Evolutionary conservation across 2,888 invertebrate species (phyloP).

Genomic region (Galerucella pusilla): DNA sequence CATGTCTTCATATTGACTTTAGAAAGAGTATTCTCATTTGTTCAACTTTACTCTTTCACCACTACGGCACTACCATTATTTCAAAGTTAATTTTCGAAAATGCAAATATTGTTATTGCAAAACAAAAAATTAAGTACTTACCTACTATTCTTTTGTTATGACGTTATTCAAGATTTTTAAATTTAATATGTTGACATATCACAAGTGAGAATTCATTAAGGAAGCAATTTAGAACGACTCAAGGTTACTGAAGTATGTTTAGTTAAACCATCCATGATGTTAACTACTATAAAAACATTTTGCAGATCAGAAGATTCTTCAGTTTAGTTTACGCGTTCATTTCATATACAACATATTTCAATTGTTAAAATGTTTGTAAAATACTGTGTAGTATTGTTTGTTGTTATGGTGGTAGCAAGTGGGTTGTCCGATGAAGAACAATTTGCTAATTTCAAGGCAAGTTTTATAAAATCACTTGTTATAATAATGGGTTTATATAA

Average conservation of each 20-base stretch:
- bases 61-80: too few relatives aligned
- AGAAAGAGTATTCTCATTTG: too few relatives aligned
- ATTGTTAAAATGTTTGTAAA: not conserved
- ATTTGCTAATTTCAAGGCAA: conserved; percentile 30
- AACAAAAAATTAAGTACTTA: too few relatives aligned
- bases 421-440: conserved; percentile 29
- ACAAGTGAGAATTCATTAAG: not conserved
- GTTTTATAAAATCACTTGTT: not conserved
- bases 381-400: not conserved
- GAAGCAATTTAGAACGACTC: not conserved
- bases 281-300: not conserved
- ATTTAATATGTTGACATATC: too few relatives aligned
- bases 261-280: not conserved
- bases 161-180: too few relatives aligned
- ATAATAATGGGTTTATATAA: not conserved
- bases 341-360: not conserved
- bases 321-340: not conserved
- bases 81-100: too few relatives aligned
- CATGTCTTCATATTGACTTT: too few relatives aligned
- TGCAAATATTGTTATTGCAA: too few relatives aligned
- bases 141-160: too few relatives aligned
- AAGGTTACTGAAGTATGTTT: not conserved
- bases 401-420: not conserved
- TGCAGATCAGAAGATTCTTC: not conserved
- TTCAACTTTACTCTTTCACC: too few relatives aligned